A percentile compares a stretch with the other conserved stretches of the same genome.
Conservation (phyloP, 2,888 invertebrate genomes). For the Clepsis dumicolana region DNA sequence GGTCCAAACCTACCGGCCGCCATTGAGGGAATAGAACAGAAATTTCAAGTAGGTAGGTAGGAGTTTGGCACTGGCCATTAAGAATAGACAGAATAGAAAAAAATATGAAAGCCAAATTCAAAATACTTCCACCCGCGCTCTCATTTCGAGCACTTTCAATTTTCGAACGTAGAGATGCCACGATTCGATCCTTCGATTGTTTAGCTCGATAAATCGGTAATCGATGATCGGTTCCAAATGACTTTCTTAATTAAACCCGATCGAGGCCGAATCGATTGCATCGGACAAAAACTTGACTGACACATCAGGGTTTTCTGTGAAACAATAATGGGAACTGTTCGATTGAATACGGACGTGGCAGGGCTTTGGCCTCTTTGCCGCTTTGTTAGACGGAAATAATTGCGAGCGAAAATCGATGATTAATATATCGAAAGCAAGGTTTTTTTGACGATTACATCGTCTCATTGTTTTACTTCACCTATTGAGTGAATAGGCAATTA, state of each 20-base stretch:
- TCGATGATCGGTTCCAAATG: slow-evolving; percentile 44
- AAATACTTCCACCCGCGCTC: slow-evolving; percentile 22
- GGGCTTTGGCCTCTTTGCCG: slow-evolving; percentile 35
- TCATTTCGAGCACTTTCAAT: slow-evolving; percentile 32
- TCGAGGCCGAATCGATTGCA: slow-evolving; percentile 57
- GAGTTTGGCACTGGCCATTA: background rate
- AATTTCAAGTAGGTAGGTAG: too few relatives aligned
- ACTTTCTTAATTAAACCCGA: slow-evolving; percentile 60
- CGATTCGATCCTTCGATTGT: slow-evolving; percentile 41
- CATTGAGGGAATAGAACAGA: too few relatives aligned
- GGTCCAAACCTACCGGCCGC: too few relatives aligned
- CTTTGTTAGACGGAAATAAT: slow-evolving; percentile 2
- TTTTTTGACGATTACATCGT: background rate
- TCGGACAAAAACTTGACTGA: slow-evolving; percentile 59
- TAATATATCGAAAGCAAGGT: slow-evolving; percentile 12
- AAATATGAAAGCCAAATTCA: slow-evolving; percentile 7
- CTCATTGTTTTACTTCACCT: background rate
- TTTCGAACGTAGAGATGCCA: slow-evolving; percentile 38
- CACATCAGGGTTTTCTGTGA: slow-evolving; percentile 54
- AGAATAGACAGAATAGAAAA: background rate
- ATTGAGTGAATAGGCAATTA: background rate
- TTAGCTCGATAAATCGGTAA: slow-evolving; percentile 40
- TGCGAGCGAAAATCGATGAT: slow-evolving; percentile 15
- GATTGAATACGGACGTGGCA: slow-evolving; percentile 38
- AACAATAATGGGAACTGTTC: slow-evolving; percentile 54